Percentiles rank a stretch among this genome's conserved stretches.
phyloP scores from a whole-genome alignment of 2,888 invertebrate genomes.

The Drosophila suboccidentalis region DNA sequence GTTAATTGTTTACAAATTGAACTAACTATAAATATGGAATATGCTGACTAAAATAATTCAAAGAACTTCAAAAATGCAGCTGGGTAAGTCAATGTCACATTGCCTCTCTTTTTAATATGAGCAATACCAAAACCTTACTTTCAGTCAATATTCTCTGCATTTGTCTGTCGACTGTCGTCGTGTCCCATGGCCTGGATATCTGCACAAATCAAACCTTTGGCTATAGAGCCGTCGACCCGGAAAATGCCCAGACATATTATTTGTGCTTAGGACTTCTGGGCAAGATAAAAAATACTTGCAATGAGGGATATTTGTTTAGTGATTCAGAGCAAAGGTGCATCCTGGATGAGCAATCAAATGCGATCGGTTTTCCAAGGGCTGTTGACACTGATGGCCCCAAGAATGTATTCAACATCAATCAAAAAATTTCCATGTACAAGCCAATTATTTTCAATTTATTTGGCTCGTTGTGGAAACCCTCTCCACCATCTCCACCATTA shows the following conservation, averaged over 20 bases:
- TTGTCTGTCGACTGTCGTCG: constrained; percentile 19
- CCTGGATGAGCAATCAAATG: neutral
- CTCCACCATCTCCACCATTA: neutral
- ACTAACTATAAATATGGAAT: constrained; percentile 38
- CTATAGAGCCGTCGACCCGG: constrained; percentile 25
- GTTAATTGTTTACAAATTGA: constrained; percentile 19
- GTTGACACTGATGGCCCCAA: neutral
- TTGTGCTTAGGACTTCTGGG: constrained; percentile 50
- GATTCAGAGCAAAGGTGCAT: constrained; percentile 35
- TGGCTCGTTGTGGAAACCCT: constrained; percentile 11
- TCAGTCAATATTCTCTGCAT: constrained; percentile 26
- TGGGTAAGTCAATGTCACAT: constrained; percentile 27
- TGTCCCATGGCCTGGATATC: constrained; percentile 30
- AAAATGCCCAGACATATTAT: constrained; percentile 35
- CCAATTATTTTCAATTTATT: constrained; percentile 46
- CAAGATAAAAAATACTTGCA: constrained; percentile 29
- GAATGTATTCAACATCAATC: constrained; percentile 46
- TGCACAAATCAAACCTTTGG: constrained; percentile 41
- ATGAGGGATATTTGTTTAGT: constrained; percentile 44
- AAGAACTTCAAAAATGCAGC: constrained; percentile 35
- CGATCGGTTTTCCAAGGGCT: neutral
- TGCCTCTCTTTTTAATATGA: neutral
- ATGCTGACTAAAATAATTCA: neutral
- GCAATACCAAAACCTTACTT: neutral
- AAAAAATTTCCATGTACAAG: constrained; percentile 37